These are phyloP conservation scores for Tragelaphus imberbis DNA, from an alignment of 2,113 vertebrate genomes.

Conservation along the genomic window DNA sequence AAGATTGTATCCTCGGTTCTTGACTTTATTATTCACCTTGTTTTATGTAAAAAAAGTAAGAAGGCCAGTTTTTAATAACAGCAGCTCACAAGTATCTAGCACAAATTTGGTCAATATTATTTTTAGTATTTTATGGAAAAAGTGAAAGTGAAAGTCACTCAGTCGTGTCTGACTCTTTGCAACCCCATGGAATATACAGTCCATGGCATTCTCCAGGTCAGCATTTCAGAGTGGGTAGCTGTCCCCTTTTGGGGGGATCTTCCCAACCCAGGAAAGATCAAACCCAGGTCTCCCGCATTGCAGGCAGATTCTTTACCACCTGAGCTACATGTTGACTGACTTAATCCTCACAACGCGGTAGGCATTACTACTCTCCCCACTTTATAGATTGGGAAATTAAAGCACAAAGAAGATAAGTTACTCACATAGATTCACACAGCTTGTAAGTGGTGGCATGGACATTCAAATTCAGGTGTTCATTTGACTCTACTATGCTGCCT, in stretches of 20 bases:
- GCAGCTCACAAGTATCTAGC: neutral
- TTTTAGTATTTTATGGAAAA: neutral
- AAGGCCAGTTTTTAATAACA: neutral
- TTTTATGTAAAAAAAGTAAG: neutral
- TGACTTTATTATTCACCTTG: neutral
- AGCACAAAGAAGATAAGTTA: neutral
- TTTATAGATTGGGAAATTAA: neutral
- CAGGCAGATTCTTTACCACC: neutral
- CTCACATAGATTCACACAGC: neutral
- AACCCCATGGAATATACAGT: neutral
- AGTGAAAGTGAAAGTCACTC: neutral
- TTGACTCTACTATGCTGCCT: neutral
- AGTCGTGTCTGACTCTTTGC: neutral
- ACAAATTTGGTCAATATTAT: neutral
- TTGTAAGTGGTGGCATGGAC: neutral
- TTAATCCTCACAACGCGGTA: neutral
- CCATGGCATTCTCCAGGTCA: neutral
- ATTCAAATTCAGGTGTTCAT: neutral
- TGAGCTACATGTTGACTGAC: neutral
- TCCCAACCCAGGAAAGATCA: neutral
- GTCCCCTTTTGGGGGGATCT: neutral
- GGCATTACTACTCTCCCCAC: neutral
- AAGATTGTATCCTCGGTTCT: neutral
- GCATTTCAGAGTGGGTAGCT: neutral
- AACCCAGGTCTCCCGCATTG: neutral